Percentiles rank a stretch among this genome's conserved stretches.
Evolutionary conservation across 2,888 invertebrate species (phyloP).

Genomic region (Artemia sinica): DNA sequence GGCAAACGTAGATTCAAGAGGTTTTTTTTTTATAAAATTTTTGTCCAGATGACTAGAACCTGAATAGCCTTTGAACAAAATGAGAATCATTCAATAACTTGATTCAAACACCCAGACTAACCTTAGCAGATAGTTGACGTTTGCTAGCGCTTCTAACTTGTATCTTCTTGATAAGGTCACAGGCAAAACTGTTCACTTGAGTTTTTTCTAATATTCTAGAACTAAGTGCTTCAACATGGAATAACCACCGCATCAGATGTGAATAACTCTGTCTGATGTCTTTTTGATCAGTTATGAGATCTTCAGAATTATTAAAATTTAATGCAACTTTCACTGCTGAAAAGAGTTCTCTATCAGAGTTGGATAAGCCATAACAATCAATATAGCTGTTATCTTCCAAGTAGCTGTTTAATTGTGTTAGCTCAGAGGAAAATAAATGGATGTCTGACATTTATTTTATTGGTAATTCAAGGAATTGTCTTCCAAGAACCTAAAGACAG

Average conservation of each 20-base stretch:
- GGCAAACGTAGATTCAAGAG: too few relatives aligned
- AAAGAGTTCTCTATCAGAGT: constrained; percentile 5
- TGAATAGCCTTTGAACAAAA: too few relatives aligned
- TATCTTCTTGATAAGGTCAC: constrained; percentile 3
- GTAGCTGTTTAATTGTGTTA: not conserved
- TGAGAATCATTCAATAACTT: not conserved
- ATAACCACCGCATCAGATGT: constrained; percentile 10
- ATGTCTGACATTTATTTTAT: too few relatives aligned
- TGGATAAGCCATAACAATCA: not conserved
- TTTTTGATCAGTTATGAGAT: not conserved
- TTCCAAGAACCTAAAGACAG: too few relatives aligned
- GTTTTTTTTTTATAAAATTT: too few relatives aligned
- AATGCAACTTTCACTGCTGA: constrained; percentile 9
- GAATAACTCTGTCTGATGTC: not conserved
- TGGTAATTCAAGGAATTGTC: too few relatives aligned
- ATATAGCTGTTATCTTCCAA: not conserved
- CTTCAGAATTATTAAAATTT: not conserved
- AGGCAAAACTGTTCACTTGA: not conserved
- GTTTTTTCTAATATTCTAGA: constrained; percentile 4
- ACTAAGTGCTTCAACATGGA: constrained; percentile 9
- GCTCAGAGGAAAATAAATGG: not conserved
- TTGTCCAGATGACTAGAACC: too few relatives aligned
- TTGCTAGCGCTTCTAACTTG: not conserved
- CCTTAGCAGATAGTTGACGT: not conserved
- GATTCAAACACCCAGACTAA: not conserved